Evolutionary conservation across 2,113 vertebrate genomes (phyloP).

Genomic region (Ictalurus furcatus): DNA sequence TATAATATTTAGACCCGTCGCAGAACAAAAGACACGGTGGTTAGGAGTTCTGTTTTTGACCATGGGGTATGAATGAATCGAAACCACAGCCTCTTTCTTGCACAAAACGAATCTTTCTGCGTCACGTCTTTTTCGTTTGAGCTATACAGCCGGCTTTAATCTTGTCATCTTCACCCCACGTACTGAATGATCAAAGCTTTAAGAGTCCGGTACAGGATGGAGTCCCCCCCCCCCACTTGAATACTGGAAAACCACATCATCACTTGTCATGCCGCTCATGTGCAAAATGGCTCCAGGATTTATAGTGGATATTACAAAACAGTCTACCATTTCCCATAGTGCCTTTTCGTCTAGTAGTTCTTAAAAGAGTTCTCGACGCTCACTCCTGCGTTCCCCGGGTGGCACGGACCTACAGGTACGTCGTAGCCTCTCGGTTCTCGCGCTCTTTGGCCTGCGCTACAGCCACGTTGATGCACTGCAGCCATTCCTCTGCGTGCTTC

Average conservation of each 20-base stretch:
- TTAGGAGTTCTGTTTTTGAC: neutral
- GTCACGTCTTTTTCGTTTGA: neutral
- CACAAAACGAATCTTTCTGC: neutral
- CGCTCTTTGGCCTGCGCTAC: conserved; percentile 87
- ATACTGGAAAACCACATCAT: neutral
- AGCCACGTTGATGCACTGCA: conserved; percentile 93
- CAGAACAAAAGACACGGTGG: neutral
- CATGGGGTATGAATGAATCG: neutral
- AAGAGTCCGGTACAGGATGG: neutral
- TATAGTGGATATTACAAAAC: neutral
- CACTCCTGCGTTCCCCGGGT: neutral
- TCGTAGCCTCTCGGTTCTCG: conserved; percentile 87
- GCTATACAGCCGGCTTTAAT: neutral
- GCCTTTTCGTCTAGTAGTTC: neutral
- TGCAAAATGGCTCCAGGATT: neutral
- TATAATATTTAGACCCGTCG: neutral
- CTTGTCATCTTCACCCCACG: neutral
- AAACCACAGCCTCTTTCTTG: neutral
- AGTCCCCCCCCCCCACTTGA: neutral
- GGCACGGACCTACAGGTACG: conserved; percentile 78
- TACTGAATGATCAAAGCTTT: neutral
- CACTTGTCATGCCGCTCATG: neutral
- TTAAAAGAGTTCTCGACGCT: neutral
- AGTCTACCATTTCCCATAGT: neutral
- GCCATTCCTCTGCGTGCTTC: conserved; percentile 88